Evolutionary conservation across 2,113 vertebrate genomes (phyloP).

Genomic region (Oncorhynchus gorbuscha): DNA sequence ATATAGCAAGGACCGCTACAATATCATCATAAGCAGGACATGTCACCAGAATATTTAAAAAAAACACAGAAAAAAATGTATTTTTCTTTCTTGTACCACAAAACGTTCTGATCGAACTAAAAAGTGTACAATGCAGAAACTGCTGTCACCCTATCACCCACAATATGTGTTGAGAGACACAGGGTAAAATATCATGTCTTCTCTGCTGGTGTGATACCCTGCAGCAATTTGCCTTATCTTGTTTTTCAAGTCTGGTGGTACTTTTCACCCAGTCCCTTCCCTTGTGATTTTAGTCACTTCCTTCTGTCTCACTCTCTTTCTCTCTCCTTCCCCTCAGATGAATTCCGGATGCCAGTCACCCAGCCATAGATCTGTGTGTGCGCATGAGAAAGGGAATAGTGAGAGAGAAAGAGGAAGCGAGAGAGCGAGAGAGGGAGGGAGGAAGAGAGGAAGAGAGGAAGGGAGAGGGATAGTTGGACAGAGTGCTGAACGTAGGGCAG

Average conservation of each 20-base stretch:
- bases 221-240: conserved; percentile 22
- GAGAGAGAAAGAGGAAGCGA: conserved; percentile 39
- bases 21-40: too few relatives aligned
- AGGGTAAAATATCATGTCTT: not conserved
- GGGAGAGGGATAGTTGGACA: conserved; percentile 39
- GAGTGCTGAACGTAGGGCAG: conserved; percentile 45
- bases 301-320: not conserved
- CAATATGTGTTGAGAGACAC: not conserved
- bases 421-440: conserved; percentile 31
- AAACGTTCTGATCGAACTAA: not conserved
- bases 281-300: conserved; percentile 65
- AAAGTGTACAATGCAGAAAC: not conserved
- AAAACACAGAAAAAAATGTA: too few relatives aligned
- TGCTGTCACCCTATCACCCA: not conserved
- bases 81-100: not conserved
- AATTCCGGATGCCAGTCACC: conserved; percentile 39
- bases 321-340: conserved; percentile 18
- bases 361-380: conserved; percentile 46
- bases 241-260: conserved; percentile 54
- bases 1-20: too few relatives aligned
- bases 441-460: conserved; percentile 1
- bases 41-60: too few relatives aligned
- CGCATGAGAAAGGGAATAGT: conserved; percentile 20
- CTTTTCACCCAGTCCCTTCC: conserved; percentile 74
- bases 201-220: not conserved